Evolutionary conservation across 2,888 invertebrate genomes (phyloP).

Genomic region (Pherbina coryleti): DNA sequence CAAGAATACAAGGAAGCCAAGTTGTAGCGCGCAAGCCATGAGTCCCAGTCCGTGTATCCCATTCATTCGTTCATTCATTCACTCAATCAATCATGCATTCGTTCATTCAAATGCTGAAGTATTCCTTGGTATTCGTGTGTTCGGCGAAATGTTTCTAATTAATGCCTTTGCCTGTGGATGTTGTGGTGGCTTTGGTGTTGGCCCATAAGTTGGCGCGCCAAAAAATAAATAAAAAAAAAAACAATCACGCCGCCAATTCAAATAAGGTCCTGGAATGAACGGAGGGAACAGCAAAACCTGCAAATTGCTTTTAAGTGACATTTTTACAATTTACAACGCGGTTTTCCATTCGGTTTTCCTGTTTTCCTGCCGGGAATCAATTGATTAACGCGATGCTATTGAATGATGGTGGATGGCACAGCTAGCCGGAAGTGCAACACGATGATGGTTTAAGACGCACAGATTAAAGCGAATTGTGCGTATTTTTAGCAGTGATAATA

Average conservation of each 20-base stretch:
- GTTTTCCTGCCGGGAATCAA: conserved; percentile 20
- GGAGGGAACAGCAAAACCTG: background rate
- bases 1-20: background rate
- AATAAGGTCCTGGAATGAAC: background rate
- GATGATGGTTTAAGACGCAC: background rate
- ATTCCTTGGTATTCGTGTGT: conserved; percentile 18
- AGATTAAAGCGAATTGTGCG: background rate
- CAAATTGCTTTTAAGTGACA: conserved; percentile 22
- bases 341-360: background rate
- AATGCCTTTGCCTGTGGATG: background rate
- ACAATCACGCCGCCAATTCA: background rate
- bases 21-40: background rate
- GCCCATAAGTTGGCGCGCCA: background rate
- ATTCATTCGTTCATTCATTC: background rate
- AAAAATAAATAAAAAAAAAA: background rate
- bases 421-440: background rate
- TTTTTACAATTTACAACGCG: conserved; percentile 28
- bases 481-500: background rate
- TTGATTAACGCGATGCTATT: conserved; percentile 17
- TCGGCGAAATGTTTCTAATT: conserved; percentile 34
- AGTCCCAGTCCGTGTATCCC: background rate
- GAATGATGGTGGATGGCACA: background rate
- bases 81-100: background rate
- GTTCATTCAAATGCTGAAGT: no score
- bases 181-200: background rate